Base-by-base conservation (phyloP, 2,888 invertebrate genomes). In the Chrysomela aeneicollis region DNA sequence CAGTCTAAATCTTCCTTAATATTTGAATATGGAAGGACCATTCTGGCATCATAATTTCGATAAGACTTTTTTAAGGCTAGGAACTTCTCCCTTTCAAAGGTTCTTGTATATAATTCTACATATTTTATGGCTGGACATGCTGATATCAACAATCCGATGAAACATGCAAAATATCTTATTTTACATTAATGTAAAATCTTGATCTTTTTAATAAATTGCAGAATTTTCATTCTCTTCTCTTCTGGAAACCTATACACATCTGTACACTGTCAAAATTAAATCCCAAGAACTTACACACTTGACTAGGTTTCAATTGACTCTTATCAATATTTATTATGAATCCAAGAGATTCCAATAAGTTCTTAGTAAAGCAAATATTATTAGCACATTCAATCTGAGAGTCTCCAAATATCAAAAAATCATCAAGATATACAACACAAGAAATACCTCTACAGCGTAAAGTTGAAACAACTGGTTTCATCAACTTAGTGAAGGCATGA, bases 401-500 rank as follows among this genome's bases (percentile, higher is more conserved):
- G 32, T 51, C 26, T 8, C 61, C 66, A 1, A 71, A 51, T 22
- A 71, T 53, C 6, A 73, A 42, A 53, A 70, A 63, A 50, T 73
- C 72, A 59, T 73, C 72, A 35, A 74, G 66, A 42, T 72, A 72
- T 26, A 63, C 63, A 9, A 68, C 64, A 46, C 69, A 70, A 8
- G 51, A 51, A 15, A 70, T 54, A n/a, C 70, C 71, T 49, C 49
- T n/a, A 37, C 42, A 18, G 51, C 71, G 59, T 10, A 73, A 47
- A 19, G 46, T 35, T 35, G 52, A 26, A n/a, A 72, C 12, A 10
- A 73, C 64, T 22, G 73, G 70, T 55, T 66, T 73, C 52, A 74
- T 49, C 15, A 75, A 19, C 60, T 77, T 76, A 17, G 76, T 76
- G 55, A 76, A 76, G 17, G 70, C 51, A 52, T 57, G 73, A 5